Evolutionary conservation across 37 sponge, comb jelly and placozoan genomes (phyloP).

Genomic region (Haliclona indistincta): DNA sequence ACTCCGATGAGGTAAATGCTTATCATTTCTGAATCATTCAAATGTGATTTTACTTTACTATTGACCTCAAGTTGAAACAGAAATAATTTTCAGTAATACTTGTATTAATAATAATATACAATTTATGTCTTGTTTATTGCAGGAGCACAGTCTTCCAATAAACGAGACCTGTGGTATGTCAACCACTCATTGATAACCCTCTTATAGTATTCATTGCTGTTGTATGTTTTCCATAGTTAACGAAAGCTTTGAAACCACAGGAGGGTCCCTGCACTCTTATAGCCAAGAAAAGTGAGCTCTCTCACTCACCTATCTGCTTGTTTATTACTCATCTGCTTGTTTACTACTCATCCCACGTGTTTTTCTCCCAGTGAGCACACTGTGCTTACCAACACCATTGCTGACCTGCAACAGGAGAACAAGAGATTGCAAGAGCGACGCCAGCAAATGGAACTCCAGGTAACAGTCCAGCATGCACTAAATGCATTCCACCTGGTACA

Average conservation of each 20-base stretch:
- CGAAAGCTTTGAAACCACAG: slow-evolving; percentile 46
- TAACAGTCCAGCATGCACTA: too few species aligned
- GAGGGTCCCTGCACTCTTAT: slow-evolving; percentile 24
- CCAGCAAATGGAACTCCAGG: slow-evolving; percentile 11
- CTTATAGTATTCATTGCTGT: background rate
- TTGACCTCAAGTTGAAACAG: too few species aligned
- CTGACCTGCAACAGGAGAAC: slow-evolving; percentile 33
- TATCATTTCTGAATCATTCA: too few species aligned
- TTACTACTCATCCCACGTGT: too few species aligned
- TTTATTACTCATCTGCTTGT: too few species aligned
- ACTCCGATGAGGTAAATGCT: background rate
- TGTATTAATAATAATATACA: too few species aligned
- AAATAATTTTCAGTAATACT: too few species aligned
- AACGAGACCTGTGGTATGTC: too few species aligned
- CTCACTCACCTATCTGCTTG: background rate
- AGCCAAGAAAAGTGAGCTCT: background rate
- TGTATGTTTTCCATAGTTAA: background rate
- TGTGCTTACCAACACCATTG: background rate
- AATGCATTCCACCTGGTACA: too few species aligned
- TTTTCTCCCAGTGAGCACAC: background rate
- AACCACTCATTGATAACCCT: background rate
- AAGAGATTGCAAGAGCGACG: slow-evolving; percentile 22
- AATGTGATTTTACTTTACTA: too few species aligned
- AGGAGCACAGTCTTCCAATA: too few species aligned
- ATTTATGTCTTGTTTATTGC: too few species aligned